Percentiles rank a stretch among this genome's conserved stretches.
phyloP scores from a whole-genome alignment of 2,797 vertebrate species.

The Myotis findleyi region DNA sequence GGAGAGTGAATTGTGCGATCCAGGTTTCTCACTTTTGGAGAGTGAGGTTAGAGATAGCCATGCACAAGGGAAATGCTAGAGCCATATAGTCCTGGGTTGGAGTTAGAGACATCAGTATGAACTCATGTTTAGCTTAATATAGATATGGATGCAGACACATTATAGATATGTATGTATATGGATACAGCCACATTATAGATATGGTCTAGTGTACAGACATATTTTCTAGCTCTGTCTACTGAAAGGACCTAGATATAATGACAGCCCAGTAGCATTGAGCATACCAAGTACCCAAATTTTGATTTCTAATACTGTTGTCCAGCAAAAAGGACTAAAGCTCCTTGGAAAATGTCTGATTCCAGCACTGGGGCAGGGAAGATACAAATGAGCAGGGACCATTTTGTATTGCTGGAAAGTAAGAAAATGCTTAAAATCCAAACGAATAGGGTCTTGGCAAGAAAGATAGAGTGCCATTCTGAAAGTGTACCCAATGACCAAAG shows the following conservation, averaged over 20 bases:
- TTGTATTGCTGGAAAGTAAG: not conserved
- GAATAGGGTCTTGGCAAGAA: conserved; percentile 13
- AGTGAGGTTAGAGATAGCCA: not conserved
- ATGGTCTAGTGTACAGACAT: not conserved
- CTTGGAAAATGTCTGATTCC: conserved; percentile 51
- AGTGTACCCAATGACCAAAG: not conserved
- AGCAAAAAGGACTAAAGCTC: not conserved
- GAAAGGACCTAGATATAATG: not conserved
- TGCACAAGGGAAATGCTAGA: not conserved
- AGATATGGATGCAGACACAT: not conserved
- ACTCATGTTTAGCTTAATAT: conserved; percentile 21
- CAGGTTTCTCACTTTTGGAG: conserved; percentile 11
- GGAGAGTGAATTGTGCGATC: not conserved
- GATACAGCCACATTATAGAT: no score
- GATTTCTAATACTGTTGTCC: not conserved
- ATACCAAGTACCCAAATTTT: not conserved
- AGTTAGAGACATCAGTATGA: conserved; percentile 28
- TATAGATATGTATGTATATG: not conserved
- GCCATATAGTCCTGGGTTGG: not conserved
- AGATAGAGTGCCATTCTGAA: not conserved
- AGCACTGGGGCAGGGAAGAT: not conserved
- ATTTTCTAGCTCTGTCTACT: conserved; percentile 12
- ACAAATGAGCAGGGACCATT: not conserved
- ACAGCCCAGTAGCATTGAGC: not conserved
- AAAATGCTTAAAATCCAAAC: conserved; percentile 37